A percentile compares a stretch with the other conserved stretches of the same genome.
These are phyloP conservation scores for Rhipidura dahli DNA, from an alignment of 2,113 vertebrate species.

Conservation along the genomic window DNA sequence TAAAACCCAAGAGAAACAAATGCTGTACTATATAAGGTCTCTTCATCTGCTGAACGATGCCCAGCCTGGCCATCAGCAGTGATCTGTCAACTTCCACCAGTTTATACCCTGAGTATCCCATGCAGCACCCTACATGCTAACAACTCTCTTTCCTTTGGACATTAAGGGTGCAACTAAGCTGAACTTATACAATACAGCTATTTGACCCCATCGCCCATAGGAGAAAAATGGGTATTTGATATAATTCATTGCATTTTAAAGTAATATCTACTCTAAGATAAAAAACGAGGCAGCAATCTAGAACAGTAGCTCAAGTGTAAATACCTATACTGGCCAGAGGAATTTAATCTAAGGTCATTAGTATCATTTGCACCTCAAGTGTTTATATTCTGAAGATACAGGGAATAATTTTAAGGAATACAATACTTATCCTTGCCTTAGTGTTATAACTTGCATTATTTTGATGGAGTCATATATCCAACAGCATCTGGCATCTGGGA, in stretches of 20 bases:
- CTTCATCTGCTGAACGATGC: rapidly evolving
- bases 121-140: neutral
- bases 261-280: neutral
- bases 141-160: neutral
- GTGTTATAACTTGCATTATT: neutral
- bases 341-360: neutral
- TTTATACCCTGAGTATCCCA: neutral
- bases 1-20: neutral
- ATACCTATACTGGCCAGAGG: neutral
- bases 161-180: neutral
- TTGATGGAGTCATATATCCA: neutral
- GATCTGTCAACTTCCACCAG: no score
- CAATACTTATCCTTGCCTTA: neutral
- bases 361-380: neutral
- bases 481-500: neutral
- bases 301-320: neutral
- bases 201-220: neutral
- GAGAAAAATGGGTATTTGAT: neutral
- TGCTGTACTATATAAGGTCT: neutral
- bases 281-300: neutral
- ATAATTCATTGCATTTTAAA: neutral
- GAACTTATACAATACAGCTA: neutral
- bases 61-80: neutral
- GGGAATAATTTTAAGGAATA: neutral
- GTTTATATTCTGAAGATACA: neutral